Evolutionary conservation across 2,113 vertebrate genomes (phyloP).

Genomic region (Petrocephalus microphthalmus): DNA sequence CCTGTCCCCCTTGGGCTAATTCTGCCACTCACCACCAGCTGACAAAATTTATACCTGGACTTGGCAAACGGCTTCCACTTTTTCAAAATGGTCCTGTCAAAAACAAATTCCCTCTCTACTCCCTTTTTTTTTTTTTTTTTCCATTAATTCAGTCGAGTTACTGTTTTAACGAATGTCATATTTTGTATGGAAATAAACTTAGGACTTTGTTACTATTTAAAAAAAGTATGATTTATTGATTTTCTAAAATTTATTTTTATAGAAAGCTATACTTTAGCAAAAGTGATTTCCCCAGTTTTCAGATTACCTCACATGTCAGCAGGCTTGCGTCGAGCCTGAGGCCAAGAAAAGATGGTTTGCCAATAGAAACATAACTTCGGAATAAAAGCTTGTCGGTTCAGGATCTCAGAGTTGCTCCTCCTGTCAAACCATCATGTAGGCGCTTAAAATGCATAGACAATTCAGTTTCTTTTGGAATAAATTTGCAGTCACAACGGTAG

Average conservation of each 20-base stretch:
- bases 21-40: background rate
- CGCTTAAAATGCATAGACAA: background rate
- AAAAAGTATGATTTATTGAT: background rate
- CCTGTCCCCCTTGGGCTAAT: background rate
- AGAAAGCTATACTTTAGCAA: background rate
- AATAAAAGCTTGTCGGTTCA: background rate
- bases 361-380: background rate
- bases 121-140: background rate
- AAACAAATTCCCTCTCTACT: background rate
- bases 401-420: background rate
- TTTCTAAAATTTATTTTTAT: background rate
- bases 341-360: background rate
- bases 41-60: background rate
- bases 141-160: background rate
- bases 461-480: background rate
- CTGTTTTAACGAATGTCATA: background rate
- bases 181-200: slow-evolving; percentile 1
- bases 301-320: background rate
- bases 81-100: background rate
- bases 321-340: background rate
- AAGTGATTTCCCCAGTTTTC: background rate
- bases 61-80: background rate
- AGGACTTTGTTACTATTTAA: background rate
- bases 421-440: background rate
- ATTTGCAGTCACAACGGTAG: background rate